Evolutionary conservation across 1,140 invertebrate species (phyloP), one percentile per base, ranked within the genome.

Genomic region (Thalassaphorura encarpata): DNA sequence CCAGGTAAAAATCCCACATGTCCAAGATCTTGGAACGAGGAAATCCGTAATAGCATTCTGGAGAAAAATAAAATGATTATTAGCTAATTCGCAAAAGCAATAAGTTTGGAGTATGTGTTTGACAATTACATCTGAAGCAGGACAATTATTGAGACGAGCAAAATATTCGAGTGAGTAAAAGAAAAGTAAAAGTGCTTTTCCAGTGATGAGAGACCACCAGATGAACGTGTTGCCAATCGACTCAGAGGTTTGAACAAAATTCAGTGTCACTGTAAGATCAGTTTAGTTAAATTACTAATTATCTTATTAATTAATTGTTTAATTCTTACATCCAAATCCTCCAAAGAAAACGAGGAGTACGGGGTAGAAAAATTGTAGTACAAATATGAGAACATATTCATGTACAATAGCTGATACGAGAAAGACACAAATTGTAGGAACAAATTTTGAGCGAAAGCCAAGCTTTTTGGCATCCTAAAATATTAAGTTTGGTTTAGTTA

Each of bases 161-260:
- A 84, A 92, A 70, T 81, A 87, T 71, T 95, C 90, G 75, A 90
- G 81, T 29, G 81, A 75, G 67, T 94, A 94, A 1, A 89, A 67
- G 65, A 81, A 83, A 64, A 87, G 77, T 5, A 89, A 67, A 6
- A 87, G 58, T 16, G 87, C 86, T 60, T 79, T 84, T 27, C 89
- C 89, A 2, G 82, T 70, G 41, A 83, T 80, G 23, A 92, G 71
- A 0, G 75, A 70, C 8, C 85, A 76, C 87, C 88, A 92, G 59
- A 94, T 76, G 52, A 90, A 78, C 3, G 91, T 73, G 68, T 94
- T 93, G 6, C 83, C 78, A 15, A n/a, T 72, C 60, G 8, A 47
- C 8, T 4, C 26, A 11, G 6, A 26, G 45, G 8, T 26, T 6
- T 5, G 24, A 6, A 27, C 45, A 47, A 27, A 47, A 27, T 18